Percentiles rank a stretch among this genome's conserved stretches.
Conservation (phyloP, 2,888 invertebrate genomes). For the Drosophila mimetica region DNA sequence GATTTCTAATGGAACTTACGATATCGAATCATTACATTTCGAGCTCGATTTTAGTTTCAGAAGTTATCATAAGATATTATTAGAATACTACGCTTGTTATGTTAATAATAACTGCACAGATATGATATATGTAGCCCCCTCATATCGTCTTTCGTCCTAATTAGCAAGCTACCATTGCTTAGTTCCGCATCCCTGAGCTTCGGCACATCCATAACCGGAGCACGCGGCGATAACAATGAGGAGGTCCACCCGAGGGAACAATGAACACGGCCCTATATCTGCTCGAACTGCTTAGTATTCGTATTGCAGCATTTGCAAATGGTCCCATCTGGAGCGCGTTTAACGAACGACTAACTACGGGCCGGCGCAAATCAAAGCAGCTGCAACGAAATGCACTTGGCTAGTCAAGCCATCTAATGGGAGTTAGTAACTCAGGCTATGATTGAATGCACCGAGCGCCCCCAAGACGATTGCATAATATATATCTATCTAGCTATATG, state of each 20-base stretch:
- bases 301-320: constrained; percentile 15
- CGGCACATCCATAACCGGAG: constrained; percentile 18
- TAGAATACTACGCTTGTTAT: neutral
- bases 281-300: constrained; percentile 31
- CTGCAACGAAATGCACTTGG: constrained; percentile 25
- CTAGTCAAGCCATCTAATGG: constrained; percentile 24
- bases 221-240: constrained; percentile 19
- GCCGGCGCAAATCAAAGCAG: constrained; percentile 19
- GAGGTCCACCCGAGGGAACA: constrained; percentile 16
- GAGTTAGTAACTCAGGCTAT: constrained; percentile 19
- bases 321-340: constrained; percentile 51
- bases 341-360: constrained; percentile 46
- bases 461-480: constrained; percentile 24
- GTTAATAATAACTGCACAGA: neutral
- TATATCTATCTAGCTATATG: neutral
- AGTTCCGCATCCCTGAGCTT: constrained; percentile 12
- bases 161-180: constrained; percentile 31
- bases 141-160: constrained; percentile 1
- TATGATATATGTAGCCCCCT: neutral
- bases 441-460: constrained; percentile 37
- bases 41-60: neutral
- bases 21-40: neutral
- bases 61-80: neutral
- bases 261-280: neutral
- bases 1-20: neutral